phyloP scores from a whole-genome alignment of 2,113 vertebrate genomes.

The Pluvialis apricaria region DNA sequence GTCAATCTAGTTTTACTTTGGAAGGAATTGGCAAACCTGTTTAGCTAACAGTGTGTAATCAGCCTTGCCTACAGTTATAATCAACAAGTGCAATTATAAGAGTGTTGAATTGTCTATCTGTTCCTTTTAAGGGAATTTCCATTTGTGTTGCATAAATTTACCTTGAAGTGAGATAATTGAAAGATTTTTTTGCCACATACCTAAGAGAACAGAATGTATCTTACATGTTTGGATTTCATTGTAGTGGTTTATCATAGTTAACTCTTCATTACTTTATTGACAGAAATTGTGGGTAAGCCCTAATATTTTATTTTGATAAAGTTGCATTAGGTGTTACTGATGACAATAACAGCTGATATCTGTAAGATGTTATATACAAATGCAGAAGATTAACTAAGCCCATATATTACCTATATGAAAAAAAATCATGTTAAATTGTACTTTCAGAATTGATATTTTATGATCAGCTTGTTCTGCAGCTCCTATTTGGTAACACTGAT shows the following conservation, averaged over 20 bases:
- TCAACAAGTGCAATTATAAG: neutral
- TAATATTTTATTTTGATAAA: neutral
- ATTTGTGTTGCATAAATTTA: neutral
- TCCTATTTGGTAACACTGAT: too few species aligned
- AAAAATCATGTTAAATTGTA: too few species aligned
- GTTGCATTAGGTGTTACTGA: neutral
- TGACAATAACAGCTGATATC: neutral
- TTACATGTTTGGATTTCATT: neutral
- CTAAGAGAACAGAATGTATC: neutral
- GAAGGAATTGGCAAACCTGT: neutral
- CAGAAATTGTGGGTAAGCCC: neutral
- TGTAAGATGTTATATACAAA: neutral
- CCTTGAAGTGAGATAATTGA: neutral
- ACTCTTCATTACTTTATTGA: neutral
- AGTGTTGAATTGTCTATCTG: neutral
- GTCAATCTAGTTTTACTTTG: neutral
- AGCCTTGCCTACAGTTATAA: neutral
- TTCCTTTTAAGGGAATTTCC: neutral
- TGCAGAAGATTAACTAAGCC: neutral
- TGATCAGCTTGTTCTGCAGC: too few species aligned
- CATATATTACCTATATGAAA: neutral
- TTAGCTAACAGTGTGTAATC: neutral
- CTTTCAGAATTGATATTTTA: too few species aligned
- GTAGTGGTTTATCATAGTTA: neutral
- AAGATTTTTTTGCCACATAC: neutral